Evolutionary conservation across 2,888 invertebrate genomes (phyloP).

Genomic region (Drosophila setosimentum): DNA sequence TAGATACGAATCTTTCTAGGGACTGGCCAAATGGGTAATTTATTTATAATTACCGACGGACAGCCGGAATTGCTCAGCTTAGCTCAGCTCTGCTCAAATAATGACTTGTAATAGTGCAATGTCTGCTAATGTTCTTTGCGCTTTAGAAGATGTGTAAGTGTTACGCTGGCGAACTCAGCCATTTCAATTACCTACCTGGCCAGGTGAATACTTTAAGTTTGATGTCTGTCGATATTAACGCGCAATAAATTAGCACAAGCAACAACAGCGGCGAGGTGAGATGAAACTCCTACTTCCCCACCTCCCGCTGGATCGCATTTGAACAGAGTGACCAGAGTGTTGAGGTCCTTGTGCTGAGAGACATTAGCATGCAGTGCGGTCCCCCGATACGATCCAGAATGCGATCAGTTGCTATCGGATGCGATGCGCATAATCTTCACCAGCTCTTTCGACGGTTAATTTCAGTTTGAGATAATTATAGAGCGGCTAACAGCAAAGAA

Average conservation of each 20-base stretch:
- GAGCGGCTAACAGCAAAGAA: conserved; percentile 79
- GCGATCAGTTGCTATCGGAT: conserved; percentile 41
- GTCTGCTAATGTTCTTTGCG: neutral
- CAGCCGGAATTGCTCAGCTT: neutral
- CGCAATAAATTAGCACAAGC: conserved; percentile 82
- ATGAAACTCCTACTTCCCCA: neutral
- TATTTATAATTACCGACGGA: conserved; percentile 71
- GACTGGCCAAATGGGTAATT: conserved; percentile 76
- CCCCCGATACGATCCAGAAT: conserved; percentile 25
- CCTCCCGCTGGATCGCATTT: neutral
- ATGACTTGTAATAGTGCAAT: conserved; percentile 5
- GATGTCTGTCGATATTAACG: conserved; percentile 81
- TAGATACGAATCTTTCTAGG: conserved; percentile 61
- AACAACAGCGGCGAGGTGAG: conserved; percentile 48
- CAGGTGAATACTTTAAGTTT: neutral
- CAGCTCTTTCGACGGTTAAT: conserved; percentile 83
- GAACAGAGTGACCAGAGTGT: neutral
- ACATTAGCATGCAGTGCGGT: conserved; percentile 64
- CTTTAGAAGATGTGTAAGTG: neutral
- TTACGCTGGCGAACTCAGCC: neutral
- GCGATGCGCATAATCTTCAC: conserved; percentile 74
- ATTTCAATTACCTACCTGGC: conserved; percentile 6
- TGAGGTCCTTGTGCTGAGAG: neutral
- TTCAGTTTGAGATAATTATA: conserved; percentile 84
- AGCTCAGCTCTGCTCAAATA: neutral